Base-by-base conservation (phyloP, 2,113 vertebrate species). In the Hiodon tergisus region DNA sequence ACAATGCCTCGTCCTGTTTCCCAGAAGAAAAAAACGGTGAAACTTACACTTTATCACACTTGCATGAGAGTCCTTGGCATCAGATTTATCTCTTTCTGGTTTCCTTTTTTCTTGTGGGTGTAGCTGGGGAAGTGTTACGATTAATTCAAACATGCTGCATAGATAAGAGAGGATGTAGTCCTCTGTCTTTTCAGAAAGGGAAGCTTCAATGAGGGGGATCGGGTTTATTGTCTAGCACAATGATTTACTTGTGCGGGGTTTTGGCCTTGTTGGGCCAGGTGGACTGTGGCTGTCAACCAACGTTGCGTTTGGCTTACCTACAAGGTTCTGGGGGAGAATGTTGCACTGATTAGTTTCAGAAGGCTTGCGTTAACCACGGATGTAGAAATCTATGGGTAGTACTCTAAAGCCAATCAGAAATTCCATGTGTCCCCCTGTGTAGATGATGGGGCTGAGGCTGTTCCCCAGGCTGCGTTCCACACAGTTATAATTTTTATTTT, bases 191-290 rank as follows among this genome's bases (percentile, higher is more conserved):
- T 16, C 52, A 46, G 67, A 61, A 62, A 14, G 13, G 58, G 57
- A 61, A 62, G 51, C 17, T 74, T 72, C 73, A 71, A 54, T 3
- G 58, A 69, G 72, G 52, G 72, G 72, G 51, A 78, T 80, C 78
- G 46, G 75, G 62, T 79, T 80, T 73, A 63, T 55, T 74, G 71
- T 62, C 59, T 10, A 16, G 46, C 63, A 80, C 77, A 81, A 76
- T 76, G 73, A 48, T 62, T 61, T 48, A 70, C 70, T 76, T 80
- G 74, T 68, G 53, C 74, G 62, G 71, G 52, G 57, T 31, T 68
- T 71, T 76, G 51, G 72, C 17, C 55, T 67, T 8, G 47, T 71
- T 71, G 47, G 66, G 9, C 61, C 46, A 65, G 57, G 71, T 31
- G 14, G 57, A 17, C 66, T 16, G 65, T 17, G 52, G 46, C 50